Base-by-base conservation (phyloP, 2,113 vertebrate species). In the Willisornis vidua region DNA sequence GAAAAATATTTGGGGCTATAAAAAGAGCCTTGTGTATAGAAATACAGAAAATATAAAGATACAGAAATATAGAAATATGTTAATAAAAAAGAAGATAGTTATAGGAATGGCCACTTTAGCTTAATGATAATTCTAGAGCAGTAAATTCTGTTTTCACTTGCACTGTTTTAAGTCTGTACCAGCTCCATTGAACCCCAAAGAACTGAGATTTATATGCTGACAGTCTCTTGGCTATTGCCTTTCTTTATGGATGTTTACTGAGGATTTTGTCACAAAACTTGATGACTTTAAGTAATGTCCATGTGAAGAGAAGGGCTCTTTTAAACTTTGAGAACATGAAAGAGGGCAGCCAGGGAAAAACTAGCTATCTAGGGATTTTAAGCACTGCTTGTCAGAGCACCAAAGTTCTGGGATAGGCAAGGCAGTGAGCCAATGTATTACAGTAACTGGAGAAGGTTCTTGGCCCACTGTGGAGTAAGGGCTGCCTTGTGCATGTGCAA, bases 401-500 rank as follows among this genome's bases (percentile, higher is more conserved):
- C 3, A 3, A 41, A 31, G 57, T 41, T 68, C 43, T 67, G 1
- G 57, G 62, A 51, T 6, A 41, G 75, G 35, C 2, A 1, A 46
- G 51, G 57, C 59, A 54, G 25, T 10, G 75, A 31, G 20, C 17
- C 10, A 63, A 52, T 59, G 41, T 20, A 39, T 74, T 61, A 46
- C 4, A 89, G 48, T 17, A 87, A 51, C 14, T 73, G 28, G 33
- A 85, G 58, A 25, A 29, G 15, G 37, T 26, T 71, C 28, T 39
- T 61, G 66, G 58, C 66, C 62, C 22, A 3, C 78, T 74, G 49
- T 1, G 2, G 63, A 76, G 26, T 8, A 41, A 59, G 39, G 2
- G 9, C 20, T 52, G 29, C 14, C 3, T 3, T 63, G 52, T 6
- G 0, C 18, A 1, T 6, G 20, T 28, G 3, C 14, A 43, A 86